Base-by-base conservation (phyloP, 2,888 invertebrate species). In the Epirrhoe tristata region DNA sequence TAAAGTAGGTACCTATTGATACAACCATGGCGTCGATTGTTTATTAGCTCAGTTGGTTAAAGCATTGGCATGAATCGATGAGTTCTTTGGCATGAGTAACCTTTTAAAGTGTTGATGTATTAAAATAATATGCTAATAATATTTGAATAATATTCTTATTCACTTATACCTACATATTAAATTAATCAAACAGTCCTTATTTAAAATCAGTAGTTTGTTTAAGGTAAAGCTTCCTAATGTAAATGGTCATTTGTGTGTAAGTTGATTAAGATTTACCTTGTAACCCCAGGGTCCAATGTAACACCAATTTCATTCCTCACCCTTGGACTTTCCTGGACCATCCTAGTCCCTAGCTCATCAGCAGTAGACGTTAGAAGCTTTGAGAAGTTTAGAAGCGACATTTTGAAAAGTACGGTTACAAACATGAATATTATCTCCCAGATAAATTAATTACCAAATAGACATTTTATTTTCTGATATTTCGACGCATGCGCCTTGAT, bases 241-340 rank as follows among this genome's bases (percentile, higher is more conserved):
- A 67, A 76, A 77, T 72, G 71, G 70, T 74, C 75, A 80, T 63
- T 14, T 62, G 71, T 78, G 50, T 39, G 66, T 74, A 74, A 72
- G 70, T 69, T 76, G 75, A 75, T 73, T 74, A 73, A 77, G 58
- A 65, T 48, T 74, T 73, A 75, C 73, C 76, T 78, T 79, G 77
- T 79, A 82, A 84, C 79, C 89, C 91, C 91, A 89, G 93, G 93
- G 91, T 91, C 92, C 91, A 93, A 92, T 74, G 74, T 83, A 90
- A 92, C 91, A 91, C 91, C 91, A 92, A 92, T 86, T 74, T 87
- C 88, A 83, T 80, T 74, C 72, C 64, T 87, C 88, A 77, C 79
- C 82, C 85, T 88, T 90, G 91, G 91, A 91, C 90, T 85, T 72
- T 87, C 88, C 90, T 91, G 91, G 88, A 85, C 79, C 84, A 87